Conservation (phyloP, 2,797 vertebrate genomes). For the Chelmon rostratus region DNA sequence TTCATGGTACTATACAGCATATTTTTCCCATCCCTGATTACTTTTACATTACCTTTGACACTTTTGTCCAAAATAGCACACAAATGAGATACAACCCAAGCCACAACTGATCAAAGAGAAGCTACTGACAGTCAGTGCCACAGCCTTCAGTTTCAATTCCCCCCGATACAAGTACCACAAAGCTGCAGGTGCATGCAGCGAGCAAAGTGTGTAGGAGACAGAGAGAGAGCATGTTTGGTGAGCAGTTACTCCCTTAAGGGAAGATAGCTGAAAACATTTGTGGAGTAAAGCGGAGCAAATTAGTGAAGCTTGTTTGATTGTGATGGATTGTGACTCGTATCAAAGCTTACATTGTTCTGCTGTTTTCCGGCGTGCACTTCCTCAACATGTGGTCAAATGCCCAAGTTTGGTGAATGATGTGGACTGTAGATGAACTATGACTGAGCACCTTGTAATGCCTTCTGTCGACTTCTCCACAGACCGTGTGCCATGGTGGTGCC, state of each 20-base stretch:
- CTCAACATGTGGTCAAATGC: neutral
- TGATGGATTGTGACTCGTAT: conserved; percentile 13
- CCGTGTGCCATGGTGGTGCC: conserved; percentile 98
- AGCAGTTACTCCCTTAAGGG: neutral
- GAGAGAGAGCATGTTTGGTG: neutral
- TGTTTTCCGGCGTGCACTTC: neutral
- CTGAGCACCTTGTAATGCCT: neutral
- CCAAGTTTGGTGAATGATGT: neutral
- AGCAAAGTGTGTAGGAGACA: neutral
- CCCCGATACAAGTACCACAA: neutral
- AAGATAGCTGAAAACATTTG: neutral
- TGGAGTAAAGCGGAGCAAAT: neutral
- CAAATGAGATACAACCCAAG: neutral
- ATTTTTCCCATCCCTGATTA: neutral
- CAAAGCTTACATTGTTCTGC: neutral
- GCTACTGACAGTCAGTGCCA: neutral
- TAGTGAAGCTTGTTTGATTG: neutral
- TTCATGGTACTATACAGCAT: neutral
- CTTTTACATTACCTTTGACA: neutral
- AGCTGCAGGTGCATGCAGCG: neutral
- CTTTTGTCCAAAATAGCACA: neutral
- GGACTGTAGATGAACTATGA: too few species aligned
- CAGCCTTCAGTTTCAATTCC: neutral
- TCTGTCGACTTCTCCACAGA: conserved; percentile 72
- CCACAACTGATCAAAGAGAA: neutral